Evolutionary conservation across 1,140 invertebrate genomes (phyloP).

Genomic region (Heliconius hewitsoni): DNA sequence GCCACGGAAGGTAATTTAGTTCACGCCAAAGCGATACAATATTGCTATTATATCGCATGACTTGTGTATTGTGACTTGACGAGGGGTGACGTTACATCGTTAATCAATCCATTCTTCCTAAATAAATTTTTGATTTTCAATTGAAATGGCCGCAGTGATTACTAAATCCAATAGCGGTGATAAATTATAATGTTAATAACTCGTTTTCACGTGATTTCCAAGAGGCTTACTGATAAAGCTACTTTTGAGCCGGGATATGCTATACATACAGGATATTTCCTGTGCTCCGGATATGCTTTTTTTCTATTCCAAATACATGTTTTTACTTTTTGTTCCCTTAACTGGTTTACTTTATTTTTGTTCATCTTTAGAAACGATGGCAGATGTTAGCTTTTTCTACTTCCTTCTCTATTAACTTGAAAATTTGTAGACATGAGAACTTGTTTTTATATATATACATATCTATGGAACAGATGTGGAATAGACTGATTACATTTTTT

Average conservation of each 20-base stretch:
- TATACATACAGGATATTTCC: slow-evolving; percentile 20
- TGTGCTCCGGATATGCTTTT: slow-evolving; percentile 49
- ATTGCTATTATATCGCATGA: slow-evolving; percentile 75
- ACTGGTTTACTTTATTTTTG: slow-evolving; percentile 40
- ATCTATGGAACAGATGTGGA: no score
- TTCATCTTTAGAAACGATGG: slow-evolving; percentile 29
- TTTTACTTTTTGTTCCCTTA: background rate
- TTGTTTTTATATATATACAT: background rate
- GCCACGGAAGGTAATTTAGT: slow-evolving; percentile 66
- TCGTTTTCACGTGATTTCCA: slow-evolving; percentile 35
- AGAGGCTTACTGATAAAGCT: slow-evolving; percentile 43
- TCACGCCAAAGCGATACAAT: slow-evolving; percentile 60
- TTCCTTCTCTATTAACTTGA: slow-evolving; percentile 38
- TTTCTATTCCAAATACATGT: background rate
- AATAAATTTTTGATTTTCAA: slow-evolving; percentile 75
- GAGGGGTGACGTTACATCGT: slow-evolving; percentile 68
- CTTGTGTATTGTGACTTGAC: slow-evolving; percentile 59
- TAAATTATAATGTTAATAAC: slow-evolving; percentile 65
- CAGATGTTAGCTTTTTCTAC: slow-evolving; percentile 64
- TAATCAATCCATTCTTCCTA: slow-evolving; percentile 72
- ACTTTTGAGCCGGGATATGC: slow-evolving; percentile 43
- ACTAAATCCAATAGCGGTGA: slow-evolving; percentile 62
- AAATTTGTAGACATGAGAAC: background rate
- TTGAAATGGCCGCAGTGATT: slow-evolving; percentile 63
- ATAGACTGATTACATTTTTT: no score